These are phyloP conservation scores for Andrena praecox DNA, from an alignment of 2,888 invertebrate genomes.

Conservation along the genomic window DNA sequence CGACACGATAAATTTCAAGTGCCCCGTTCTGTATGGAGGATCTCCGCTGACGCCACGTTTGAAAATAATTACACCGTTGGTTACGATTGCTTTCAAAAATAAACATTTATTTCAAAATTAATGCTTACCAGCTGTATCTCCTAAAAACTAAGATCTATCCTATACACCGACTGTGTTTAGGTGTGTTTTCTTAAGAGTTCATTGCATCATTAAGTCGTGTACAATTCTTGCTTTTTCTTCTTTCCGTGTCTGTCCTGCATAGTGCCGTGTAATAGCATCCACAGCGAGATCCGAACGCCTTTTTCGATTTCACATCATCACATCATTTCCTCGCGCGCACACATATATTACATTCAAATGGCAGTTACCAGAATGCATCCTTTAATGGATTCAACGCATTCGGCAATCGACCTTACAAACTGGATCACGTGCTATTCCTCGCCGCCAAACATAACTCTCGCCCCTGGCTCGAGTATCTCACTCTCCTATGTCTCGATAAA, in stretches of 20 bases:
- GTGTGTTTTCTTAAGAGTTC: slow-evolving; percentile 73
- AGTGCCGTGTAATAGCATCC: slow-evolving; percentile 75
- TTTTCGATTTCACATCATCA: slow-evolving; percentile 74
- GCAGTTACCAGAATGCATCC: slow-evolving; percentile 66
- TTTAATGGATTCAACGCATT: slow-evolving; percentile 44
- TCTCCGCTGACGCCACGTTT: neutral
- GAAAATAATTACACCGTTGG: slow-evolving; percentile 54
- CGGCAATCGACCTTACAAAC: slow-evolving; percentile 66
- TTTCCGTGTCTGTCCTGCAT: slow-evolving; percentile 39
- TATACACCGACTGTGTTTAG: slow-evolving; percentile 81
- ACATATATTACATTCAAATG: slow-evolving; percentile 77
- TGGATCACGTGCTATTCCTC: slow-evolving; percentile 62
- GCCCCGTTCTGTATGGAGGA: neutral
- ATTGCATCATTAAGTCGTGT: slow-evolving; percentile 76
- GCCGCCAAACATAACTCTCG: slow-evolving; percentile 69
- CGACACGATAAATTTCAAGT: neutral
- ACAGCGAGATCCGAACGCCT: slow-evolving; percentile 67
- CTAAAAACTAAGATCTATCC: slow-evolving; percentile 82
- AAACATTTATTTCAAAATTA: slow-evolving; percentile 85
- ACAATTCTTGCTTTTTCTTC: slow-evolving; percentile 60
- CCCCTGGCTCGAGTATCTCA: slow-evolving; percentile 58
- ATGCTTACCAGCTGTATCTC: slow-evolving; percentile 82
- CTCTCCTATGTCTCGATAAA: slow-evolving; percentile 66
- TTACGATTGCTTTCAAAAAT: slow-evolving; percentile 83
- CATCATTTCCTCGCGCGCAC: slow-evolving; percentile 75